Evolutionary conservation across 2,113 vertebrate genomes (phyloP), one percentile per base, ranked within the genome.

Genomic region (Nibea coibor): DNA sequence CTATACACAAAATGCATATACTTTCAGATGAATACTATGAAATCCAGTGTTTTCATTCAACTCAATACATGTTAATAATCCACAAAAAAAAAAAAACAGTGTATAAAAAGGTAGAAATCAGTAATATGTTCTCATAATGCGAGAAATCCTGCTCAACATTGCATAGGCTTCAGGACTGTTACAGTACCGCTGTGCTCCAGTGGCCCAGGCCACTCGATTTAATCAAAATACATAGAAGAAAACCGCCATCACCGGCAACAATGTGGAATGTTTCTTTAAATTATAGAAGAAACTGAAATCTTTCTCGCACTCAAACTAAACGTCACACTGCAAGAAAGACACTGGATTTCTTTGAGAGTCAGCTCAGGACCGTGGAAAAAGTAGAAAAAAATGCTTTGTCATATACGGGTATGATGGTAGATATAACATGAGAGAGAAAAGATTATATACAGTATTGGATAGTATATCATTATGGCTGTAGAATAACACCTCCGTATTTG

Each of bases 241-340:
- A 51, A 75, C 5, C 5, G 22, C 24, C 9, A 67, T 20, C 5
- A 43, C 0, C 11, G 64, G 6, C 20, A 50, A 42, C 6, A 42
- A 12, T 3, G 69, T 75, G 87, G 85, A 92, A 90, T 80, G 70
- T 83, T 62, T 65, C 11, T 39, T 54, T 24, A 11, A n/a, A 45
- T 53, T 14, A 70, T 8, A 71, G 9, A 72, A 74, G 4, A 72
- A 71, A 15, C 17, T 50, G 62, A 61, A 78, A 35, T 11, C 2
- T 56, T 10, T 39, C 15, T 35, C 54, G 8, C 12, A 2, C 56
- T 56, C 16, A 31, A 31, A 45, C 64, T 14, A 78, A 68, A 80
- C 47, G 7, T 10, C 35, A 68, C 51, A 39, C 48, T 51, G n/a
- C 19, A 12, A 10, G 15, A 26, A 51, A 58, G 8, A 56, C 20